Evolutionary conservation across 2,797 vertebrate species (phyloP), one percentile per base, ranked within the genome.

Genomic region (Benthosema pterotum): DNA sequence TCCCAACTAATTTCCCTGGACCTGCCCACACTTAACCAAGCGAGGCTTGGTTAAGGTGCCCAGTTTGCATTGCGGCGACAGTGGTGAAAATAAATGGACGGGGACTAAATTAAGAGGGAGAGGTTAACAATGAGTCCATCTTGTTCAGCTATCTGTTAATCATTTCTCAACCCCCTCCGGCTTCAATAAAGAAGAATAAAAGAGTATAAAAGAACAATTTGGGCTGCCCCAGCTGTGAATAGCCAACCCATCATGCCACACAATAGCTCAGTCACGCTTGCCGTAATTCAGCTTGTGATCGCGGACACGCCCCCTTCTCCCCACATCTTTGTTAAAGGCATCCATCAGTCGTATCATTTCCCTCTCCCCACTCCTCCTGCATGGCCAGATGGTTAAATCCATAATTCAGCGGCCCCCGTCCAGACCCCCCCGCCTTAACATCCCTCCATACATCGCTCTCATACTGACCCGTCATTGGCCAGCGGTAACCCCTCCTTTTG

Each of bases 331-430:
- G 96, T 99, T 95, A 95, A 93, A 94, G 94, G 92, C 85, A 83
- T 88, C 91, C 89, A 90, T 95, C 95, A 93, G 92, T 86, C 93
- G 83, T 88, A 89, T 89, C 71, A 79, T 82, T 83, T 71, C 52
- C 79, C 73, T 64, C 63, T 62, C 70, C 65, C 64, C 83, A 83
- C 91, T 93, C 94, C 90, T 94, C 88, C 77, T 52, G 80, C 86
- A 72, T 66, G 78, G 90, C 94, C 97, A 99, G 97, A 98, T 98
- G 97, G 96, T 94, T 93, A 92, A 98, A 99, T 99, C 96, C 95
- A 98, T 98, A 98, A 98, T 96, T 95, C 92, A 95, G 92, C 89
- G 72, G 88, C 88, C 90, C 15, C 89, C 89, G 89, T 88, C 88
- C 62, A n/a, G 38, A 72, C 74, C 85, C 91, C 85, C 91, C 91